Base-by-base conservation (phyloP, 1,140 invertebrate genomes). In the Caenorhabditis tropicalis region DNA sequence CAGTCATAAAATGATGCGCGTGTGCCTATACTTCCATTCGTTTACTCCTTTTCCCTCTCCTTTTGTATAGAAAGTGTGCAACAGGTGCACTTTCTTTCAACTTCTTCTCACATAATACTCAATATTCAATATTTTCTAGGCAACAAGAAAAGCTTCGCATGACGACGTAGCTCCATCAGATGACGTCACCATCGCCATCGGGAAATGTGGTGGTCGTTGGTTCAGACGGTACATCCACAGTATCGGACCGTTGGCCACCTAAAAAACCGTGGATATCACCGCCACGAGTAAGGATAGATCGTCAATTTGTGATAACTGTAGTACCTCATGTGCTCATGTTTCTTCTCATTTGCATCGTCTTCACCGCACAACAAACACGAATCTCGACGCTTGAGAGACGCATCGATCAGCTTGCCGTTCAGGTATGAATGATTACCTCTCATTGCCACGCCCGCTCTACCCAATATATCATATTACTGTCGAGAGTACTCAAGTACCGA, bases 261-360 rank as follows among this genome's bases (percentile, higher is more conserved):
- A 33, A 74, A 15, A 74, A 74, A 24, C 33, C 65, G 29, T 43
- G 65, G 65, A 74, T 74, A 5, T 21, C 65, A 43, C 65, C 65
- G n/a, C 65, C 65, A 39, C 33, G 65, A 15, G 65, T 74, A 27
- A 16, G 36, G 65, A 74, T 74, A 74, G 65, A 74, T 43, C 65
- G 65, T 2, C 65, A 74, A 1, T 74, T 74, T 43, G 65, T 74
- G 36, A 24, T n/a, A 9, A 31, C 65, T 16, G 65, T 36, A 2
- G 65, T 74, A n/a, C 65, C 65, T 31, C 65, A 74, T 43, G 65
- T 74, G 65, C 65, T 74, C 65, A 74, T 74, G 65, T 74, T 74
- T 24, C 36, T 74, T 6, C 36, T 74, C 19, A 21, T 74, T 74
- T 74, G 65, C n/a, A 43, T 74, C 65, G 65, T 74, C 19, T 74